Percentiles rank a stretch among this genome's conserved stretches.
phyloP scores from a whole-genome alignment of 2,888 invertebrate genomes.

The Sceliomorpha sp. region DNA sequence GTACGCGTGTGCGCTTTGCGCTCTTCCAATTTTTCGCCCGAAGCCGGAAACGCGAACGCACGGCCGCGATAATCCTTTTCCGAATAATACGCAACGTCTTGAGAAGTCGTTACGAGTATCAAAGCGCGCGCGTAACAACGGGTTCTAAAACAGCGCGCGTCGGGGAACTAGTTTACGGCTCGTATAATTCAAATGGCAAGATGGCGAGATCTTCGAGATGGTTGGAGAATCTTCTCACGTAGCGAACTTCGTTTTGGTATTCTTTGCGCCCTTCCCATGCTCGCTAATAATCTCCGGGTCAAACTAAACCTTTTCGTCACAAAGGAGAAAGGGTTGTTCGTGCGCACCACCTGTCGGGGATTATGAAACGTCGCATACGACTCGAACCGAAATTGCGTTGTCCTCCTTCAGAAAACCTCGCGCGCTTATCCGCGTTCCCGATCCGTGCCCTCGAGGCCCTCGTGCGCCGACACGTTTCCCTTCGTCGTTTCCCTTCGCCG shows the following conservation, averaged over 20 bases:
- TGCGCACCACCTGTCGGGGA: slow-evolving; percentile 41
- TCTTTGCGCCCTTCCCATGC: slow-evolving; percentile 36
- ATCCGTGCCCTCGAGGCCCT: slow-evolving; percentile 23
- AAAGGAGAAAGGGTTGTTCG: slow-evolving; percentile 41
- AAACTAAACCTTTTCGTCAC: slow-evolving; percentile 38
- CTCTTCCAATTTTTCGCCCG: no score
- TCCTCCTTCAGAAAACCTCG: slow-evolving; percentile 33
- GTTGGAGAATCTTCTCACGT: slow-evolving; percentile 52
- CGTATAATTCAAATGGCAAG: slow-evolving; percentile 30
- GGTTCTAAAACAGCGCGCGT: no score
- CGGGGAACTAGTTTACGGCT: slow-evolving; percentile 28
- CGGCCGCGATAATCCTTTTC: no score
- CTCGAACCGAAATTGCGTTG: slow-evolving; percentile 37
- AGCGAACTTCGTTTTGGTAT: slow-evolving; percentile 50
- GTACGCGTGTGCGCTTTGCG: no score
- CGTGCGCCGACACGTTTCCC: slow-evolving; percentile 44
- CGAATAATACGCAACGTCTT: no score
- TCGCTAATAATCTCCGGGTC: slow-evolving; percentile 45
- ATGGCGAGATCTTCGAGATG: slow-evolving; percentile 19
- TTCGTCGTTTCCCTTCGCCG: slow-evolving; percentile 10
- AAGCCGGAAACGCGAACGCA: no score
- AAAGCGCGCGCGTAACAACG: no score
- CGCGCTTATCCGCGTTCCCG: slow-evolving; percentile 16
- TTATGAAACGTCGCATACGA: slow-evolving; percentile 33
- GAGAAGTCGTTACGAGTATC: no score